Base-by-base conservation (phyloP, 2,797 vertebrate genomes). In the Pteronotus mesoamericanus region DNA sequence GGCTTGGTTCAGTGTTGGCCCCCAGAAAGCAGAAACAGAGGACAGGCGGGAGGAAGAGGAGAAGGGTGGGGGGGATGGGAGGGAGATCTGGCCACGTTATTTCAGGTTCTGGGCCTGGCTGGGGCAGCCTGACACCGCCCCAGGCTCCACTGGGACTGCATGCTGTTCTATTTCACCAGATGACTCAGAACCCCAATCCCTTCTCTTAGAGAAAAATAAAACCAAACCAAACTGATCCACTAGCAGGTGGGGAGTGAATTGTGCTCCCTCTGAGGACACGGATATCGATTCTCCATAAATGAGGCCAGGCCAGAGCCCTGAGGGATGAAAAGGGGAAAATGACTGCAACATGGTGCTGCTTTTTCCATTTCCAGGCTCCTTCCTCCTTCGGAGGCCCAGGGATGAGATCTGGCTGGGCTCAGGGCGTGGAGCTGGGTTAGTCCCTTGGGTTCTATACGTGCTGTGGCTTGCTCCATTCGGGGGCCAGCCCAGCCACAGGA, bases 141-240 rank as follows among this genome's bases (percentile, higher is more conserved):
- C 10, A 5, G 37, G n/a, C 86, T 66, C 88, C 48, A 21, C 59
- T 34, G 85, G 84, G 94, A 95, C 53, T 0, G 1, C 53, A 14
- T 0, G 2, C 87, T 88, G 78, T 37, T 94, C 88, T 74, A 4
- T 86, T 88, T 90, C 80, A 55, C 48, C 1, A 9, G 90, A 91
- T 95, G 96, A 97, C 96, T 97, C 96, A 96, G 84, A 96, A 93
- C 78, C 71, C 21, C 72, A 94, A 85, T 86, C 79, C 74, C 96
- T 96, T 86, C 97, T 95, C 86, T 95, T 57, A 44, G 94, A 4
- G 55, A 61, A 77, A 16, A 9, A 59, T 59, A 61, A 61, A n/a
- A 64, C 61, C 5, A 46, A 91, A 12, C 64, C 21, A 51, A 29
- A 15, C 32, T 0, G 5, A 59, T 19, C 92, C 77, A 15, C 24